A percentile compares a stretch with the other conserved stretches of the same genome.
These are phyloP conservation scores for Drosophila mettleri DNA, from an alignment of 2,888 invertebrate genomes.

Conservation along the genomic window DNA sequence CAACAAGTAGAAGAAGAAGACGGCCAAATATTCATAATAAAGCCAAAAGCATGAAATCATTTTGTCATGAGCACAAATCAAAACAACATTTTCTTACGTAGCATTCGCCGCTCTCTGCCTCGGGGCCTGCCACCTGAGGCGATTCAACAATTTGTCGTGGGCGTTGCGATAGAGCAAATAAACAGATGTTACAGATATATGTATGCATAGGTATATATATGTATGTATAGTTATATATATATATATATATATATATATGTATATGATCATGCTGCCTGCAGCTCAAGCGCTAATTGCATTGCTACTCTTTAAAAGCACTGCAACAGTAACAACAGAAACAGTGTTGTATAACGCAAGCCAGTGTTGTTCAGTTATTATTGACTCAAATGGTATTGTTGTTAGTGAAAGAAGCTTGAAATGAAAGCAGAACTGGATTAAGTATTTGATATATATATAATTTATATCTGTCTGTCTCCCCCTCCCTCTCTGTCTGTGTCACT, in stretches of 20 bases:
- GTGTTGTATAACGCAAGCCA: not conserved
- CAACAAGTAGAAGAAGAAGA: not conserved
- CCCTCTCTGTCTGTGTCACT: not conserved
- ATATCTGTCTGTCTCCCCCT: not conserved
- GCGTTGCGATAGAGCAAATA: slow-evolving; percentile 33
- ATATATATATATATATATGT: not conserved
- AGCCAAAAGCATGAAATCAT: slow-evolving; percentile 52
- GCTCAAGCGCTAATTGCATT: not conserved
- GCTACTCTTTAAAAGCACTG: too few species aligned
- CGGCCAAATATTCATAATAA: slow-evolving; percentile 24
- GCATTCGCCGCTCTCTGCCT: slow-evolving; percentile 10
- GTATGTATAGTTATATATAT: not conserved
- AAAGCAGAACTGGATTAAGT: not conserved
- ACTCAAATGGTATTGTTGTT: not conserved
- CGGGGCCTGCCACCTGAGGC: slow-evolving; percentile 38
- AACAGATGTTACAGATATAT: not conserved
- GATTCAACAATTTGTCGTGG: slow-evolving; percentile 29
- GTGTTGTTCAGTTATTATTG: not conserved
- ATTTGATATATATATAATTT: not conserved
- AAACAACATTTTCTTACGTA: slow-evolving; percentile 50
- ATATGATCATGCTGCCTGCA: not conserved
- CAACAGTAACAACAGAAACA: not conserved
- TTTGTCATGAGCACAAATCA: slow-evolving; percentile 57
- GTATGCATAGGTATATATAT: not conserved
- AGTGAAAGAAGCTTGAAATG: not conserved